Base-by-base conservation (phyloP, 1,140 invertebrate genomes). In the Marisa cornuarietis region DNA sequence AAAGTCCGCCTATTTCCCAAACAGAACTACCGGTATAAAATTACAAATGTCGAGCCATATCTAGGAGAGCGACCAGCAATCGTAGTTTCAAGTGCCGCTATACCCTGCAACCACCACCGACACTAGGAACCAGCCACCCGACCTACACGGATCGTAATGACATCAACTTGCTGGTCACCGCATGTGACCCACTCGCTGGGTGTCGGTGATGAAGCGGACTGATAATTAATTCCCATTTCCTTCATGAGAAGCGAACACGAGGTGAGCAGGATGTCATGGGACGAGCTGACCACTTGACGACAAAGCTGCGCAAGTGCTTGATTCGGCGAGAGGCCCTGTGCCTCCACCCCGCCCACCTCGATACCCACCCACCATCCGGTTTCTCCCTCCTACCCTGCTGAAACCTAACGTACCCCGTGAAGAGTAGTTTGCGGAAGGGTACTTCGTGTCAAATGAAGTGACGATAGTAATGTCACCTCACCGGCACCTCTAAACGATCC, bases 241-340 rank as follows among this genome's bases (percentile, higher is more conserved):
- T 69, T 69, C 63, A 54, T n/a, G 16, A n/a, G 65, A 54, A 49
- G 24, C 22, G 65, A 63, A 68, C 63, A 24, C 20, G 63, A 62
- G 65, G 31, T 51, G 76, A 77, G 66, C 66, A 77, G 76, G 52
- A 69, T 63, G 52, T 68, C 76, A 77, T 77, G 54, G 68, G 49
- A 54, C 62, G 68, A 52, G 16, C 31, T 20, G 20, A 63, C 20
- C 42, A 65, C 31, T 65, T 22, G 13, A 9, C 13, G 16, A 10
- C n/a, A 11, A 16, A 42, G 8, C 22, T 52, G 0, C n/a, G 5
- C 42, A 16, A 49, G 16, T 24, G 16, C 71, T 73, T n/a, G 49
- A 24, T 6, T 72, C 51, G 24, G 42, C 24, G 49, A n/a, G 42
- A 22, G 51, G 71, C 54, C 71, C 51, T 14, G 49, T 52, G 42